A percentile compares a stretch with the other conserved stretches of the same genome.
Conservation (phyloP, 2,113 vertebrate genomes). For the Pan paniscus region DNA sequence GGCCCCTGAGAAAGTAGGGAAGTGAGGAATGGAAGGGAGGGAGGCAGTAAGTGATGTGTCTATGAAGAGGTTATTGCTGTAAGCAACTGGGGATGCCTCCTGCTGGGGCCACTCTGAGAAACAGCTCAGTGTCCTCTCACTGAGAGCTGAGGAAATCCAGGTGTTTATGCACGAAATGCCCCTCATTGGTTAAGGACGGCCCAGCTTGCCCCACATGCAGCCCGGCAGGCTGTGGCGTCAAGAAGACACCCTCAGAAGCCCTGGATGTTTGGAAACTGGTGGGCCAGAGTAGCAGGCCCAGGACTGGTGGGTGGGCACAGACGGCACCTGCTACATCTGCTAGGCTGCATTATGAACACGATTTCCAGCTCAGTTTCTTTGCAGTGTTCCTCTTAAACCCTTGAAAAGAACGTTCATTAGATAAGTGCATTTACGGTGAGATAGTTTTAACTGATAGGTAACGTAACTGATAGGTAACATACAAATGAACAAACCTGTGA, state of each 20-base stretch:
- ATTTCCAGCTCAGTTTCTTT: not conserved
- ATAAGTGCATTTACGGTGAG: not conserved
- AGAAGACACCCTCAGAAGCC: too few species aligned
- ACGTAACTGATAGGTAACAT: not conserved
- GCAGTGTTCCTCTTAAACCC: not conserved
- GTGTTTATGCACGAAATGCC: not conserved
- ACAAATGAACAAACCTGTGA: not conserved
- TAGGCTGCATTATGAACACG: not conserved
- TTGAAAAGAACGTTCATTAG: not conserved
- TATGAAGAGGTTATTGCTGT: not conserved
- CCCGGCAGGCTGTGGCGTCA: not conserved
- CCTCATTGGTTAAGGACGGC: not conserved
- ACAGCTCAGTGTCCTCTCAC: not conserved
- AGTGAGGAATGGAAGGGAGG: not conserved
- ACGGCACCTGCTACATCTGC: too few species aligned
- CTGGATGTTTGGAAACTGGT: not conserved
- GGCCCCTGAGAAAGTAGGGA: not conserved
- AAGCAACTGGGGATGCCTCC: not conserved
- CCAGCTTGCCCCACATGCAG: rapidly evolving
- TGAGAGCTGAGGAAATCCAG: not conserved
- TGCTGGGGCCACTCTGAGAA: not conserved
- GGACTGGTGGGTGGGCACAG: not conserved
- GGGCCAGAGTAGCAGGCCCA: not conserved
- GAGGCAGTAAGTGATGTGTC: not conserved
- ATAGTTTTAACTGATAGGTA: not conserved